phyloP scores from a whole-genome alignment of 2,888 invertebrate genomes.

The Lasioglossum figueresi region DNA sequence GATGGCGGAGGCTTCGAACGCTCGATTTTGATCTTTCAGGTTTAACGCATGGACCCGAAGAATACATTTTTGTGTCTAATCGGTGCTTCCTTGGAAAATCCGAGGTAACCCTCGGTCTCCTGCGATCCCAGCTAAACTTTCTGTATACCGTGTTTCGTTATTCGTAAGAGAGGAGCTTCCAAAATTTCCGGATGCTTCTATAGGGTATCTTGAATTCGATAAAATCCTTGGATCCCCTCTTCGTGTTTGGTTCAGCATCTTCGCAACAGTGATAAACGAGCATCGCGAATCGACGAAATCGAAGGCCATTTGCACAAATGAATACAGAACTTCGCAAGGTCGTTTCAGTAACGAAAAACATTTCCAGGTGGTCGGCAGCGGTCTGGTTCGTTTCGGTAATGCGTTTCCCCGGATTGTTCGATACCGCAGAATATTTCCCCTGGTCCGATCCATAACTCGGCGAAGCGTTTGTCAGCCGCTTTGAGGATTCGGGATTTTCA shows the following conservation, averaged over 20 bases:
- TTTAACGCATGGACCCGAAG: background rate
- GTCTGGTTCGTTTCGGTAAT: conserved; percentile 10
- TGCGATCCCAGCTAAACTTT: background rate
- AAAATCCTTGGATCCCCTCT: background rate
- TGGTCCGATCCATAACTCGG: conserved; percentile 19
- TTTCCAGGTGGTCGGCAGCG: background rate
- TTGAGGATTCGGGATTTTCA: conserved; percentile 45
- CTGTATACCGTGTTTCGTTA: no score
- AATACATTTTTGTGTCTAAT: background rate
- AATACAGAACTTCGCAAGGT: background rate
- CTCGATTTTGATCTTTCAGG: background rate
- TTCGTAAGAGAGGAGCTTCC: background rate
- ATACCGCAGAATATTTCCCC: background rate
- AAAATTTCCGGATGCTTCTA: background rate
- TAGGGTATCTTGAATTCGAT: background rate
- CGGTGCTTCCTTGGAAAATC: no score
- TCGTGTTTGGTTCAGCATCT: background rate
- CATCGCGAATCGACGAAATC: no score
- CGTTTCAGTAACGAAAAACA: background rate
- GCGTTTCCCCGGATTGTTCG: conserved; percentile 14
- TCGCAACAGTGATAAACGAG: background rate
- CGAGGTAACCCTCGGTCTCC: background rate
- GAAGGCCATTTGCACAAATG: background rate
- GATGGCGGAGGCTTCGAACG: background rate
- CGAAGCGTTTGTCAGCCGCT: conserved; percentile 50